Conservation (phyloP, 2,888 invertebrate species). For the Copidosoma aretas region DNA sequence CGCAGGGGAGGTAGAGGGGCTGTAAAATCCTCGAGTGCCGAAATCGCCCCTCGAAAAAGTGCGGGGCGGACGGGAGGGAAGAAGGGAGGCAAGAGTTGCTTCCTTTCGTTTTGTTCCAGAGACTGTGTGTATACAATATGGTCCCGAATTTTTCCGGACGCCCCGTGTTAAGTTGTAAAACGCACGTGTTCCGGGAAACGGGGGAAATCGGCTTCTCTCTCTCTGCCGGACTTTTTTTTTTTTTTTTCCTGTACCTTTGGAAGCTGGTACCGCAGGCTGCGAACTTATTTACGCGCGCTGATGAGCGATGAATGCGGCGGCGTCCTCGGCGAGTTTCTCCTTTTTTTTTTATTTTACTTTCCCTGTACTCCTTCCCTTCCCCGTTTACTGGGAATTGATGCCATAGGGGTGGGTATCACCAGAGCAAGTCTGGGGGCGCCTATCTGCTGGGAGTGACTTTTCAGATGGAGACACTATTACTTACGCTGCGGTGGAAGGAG, state of each 20-base stretch:
- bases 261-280: not conserved
- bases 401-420: not conserved
- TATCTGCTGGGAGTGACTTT: not conserved
- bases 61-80: not conserved
- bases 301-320: conserved; percentile 6
- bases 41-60: not conserved
- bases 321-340: not conserved
- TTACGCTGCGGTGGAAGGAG: not conserved
- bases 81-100: conserved; percentile 7
- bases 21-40: not conserved
- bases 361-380: no score
- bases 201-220: conserved; percentile 33
- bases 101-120: conserved; percentile 15
- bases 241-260: not conserved
- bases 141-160: conserved; percentile 20
- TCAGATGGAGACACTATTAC: not conserved
- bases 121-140: conserved; percentile 5
- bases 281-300: conserved; percentile 20
- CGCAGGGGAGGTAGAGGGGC: conserved; percentile 2
- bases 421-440: not conserved
- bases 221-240: not conserved
- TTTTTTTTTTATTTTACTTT: conserved; percentile 10
- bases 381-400: conserved; percentile 11
- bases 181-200: conserved; percentile 30
- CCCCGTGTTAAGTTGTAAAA: conserved; percentile 54